Evolutionary conservation across 2,797 vertebrate genomes (phyloP).

Genomic region (Rhinoraja longicauda): DNA sequence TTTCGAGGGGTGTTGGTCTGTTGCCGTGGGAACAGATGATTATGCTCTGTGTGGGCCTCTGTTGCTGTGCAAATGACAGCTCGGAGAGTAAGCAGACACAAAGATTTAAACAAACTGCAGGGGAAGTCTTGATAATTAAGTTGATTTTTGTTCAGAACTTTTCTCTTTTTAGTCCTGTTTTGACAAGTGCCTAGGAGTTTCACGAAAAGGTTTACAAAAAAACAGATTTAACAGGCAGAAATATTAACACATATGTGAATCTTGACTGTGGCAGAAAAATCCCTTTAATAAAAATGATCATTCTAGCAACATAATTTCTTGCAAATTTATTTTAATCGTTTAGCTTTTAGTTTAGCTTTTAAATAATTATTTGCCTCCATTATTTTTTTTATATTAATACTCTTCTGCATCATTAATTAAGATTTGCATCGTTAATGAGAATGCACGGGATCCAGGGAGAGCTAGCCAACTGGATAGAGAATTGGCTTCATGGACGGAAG

Average conservation of each 20-base stretch:
- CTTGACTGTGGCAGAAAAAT: conserved; percentile 7
- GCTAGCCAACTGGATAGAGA: too few species aligned
- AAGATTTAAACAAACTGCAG: neutral
- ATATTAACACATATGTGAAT: neutral
- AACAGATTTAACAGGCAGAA: neutral
- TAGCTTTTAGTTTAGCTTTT: neutral
- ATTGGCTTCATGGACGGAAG: too few species aligned
- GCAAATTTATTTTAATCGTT: neutral
- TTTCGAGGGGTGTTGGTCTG: neutral
- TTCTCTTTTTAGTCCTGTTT: conserved; percentile 18
- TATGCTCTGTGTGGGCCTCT: neutral
- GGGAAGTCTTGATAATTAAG: conserved; percentile 15
- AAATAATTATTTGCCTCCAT: neutral
- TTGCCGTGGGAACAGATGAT: neutral
- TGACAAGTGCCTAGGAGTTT: conserved; percentile 7
- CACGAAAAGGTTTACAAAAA: conserved; percentile 2
- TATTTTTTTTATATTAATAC: neutral
- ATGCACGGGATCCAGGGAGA: too few species aligned
- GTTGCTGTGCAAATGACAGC: neutral
- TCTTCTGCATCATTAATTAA: neutral
- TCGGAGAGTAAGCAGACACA: neutral
- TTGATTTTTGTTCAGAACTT: conserved; percentile 17
- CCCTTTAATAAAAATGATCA: neutral
- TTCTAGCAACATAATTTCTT: neutral
- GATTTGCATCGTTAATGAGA: neutral